A percentile compares a stretch with the other conserved stretches of the same genome.
Conservation (phyloP, 2,797 vertebrate species). For the Muraenolepis orangiensis region DNA sequence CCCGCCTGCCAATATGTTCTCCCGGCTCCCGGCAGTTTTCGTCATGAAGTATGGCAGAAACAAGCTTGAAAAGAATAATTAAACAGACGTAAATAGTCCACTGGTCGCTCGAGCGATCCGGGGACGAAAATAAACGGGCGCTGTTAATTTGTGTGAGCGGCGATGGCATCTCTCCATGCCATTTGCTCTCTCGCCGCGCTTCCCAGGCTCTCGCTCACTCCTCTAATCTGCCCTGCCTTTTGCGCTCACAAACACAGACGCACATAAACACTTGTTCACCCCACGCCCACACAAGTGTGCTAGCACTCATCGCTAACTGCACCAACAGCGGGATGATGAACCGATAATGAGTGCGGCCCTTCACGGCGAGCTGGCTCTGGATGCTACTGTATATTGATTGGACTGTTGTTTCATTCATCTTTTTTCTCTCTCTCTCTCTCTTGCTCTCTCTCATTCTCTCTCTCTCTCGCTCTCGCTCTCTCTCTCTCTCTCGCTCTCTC, state of each 20-base stretch:
- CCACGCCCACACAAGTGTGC: conserved; percentile 22
- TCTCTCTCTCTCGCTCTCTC: background rate
- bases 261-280: conserved; percentile 7
- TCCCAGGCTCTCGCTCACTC: background rate
- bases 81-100: background rate
- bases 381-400: conserved; percentile 45
- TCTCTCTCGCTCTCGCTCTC: conserved; percentile 2
- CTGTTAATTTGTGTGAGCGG: no score
- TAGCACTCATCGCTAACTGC: conserved; percentile 23
- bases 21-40: background rate
- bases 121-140: no score
- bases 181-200: conserved; percentile 11
- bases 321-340: conserved; percentile 42
- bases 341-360: conserved; percentile 54
- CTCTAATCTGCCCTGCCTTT: background rate
- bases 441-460: no score
- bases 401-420: conserved; percentile 20
- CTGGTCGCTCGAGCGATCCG: no score
- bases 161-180: background rate
- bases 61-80: background rate
- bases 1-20: background rate
- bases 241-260: background rate
- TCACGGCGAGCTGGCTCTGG: conserved; percentile 45
- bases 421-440: no score
- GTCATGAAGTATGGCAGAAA: background rate